A percentile compares a stretch with the other conserved stretches of the same genome.
Conservation (phyloP, 2,797 vertebrate species). For the Tenualosa thibaudeaui region DNA sequence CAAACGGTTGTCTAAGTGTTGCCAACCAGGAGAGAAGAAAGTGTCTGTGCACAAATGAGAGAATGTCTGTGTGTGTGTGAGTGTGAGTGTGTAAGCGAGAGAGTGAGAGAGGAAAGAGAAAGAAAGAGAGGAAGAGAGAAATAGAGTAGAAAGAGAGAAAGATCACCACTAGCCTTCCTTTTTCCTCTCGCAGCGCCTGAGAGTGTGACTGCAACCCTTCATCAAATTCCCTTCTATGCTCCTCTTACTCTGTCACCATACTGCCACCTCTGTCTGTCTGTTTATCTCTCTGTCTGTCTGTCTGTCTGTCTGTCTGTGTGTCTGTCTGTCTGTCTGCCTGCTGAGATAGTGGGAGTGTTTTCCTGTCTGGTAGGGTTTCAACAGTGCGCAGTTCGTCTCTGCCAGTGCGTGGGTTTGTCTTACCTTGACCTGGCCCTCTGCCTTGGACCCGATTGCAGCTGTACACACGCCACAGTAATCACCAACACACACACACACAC, state of each 20-base stretch:
- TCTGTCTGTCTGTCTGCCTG: constrained; percentile 7
- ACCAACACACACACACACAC: constrained; percentile 5
- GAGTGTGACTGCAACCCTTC: background rate
- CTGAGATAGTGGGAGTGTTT: background rate
- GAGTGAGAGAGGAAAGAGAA: background rate
- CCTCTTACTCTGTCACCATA: constrained; percentile 46
- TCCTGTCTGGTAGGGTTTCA: background rate
- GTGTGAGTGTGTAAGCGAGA: background rate
- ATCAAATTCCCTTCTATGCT: constrained; percentile 17
- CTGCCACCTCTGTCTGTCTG: background rate
- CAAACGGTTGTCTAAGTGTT: constrained; percentile 46
- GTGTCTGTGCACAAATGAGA: background rate
- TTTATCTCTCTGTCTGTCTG: constrained; percentile 29
- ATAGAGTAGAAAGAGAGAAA: constrained; percentile 11
- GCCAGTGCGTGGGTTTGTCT: background rate
- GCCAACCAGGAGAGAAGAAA: constrained; percentile 28
- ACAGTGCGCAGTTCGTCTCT: background rate
- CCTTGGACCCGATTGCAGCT: background rate
- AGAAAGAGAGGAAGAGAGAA: background rate
- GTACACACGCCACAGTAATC: background rate
- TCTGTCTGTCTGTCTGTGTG: background rate
- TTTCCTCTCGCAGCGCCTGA: background rate
- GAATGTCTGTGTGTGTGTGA: constrained; percentile 25
- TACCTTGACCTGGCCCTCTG: constrained; percentile 5
- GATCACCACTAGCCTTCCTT: background rate